Evolutionary conservation across 2,113 vertebrate genomes (phyloP), one percentile per base, ranked within the genome.

Genomic region (Agapornis roseicollis): DNA sequence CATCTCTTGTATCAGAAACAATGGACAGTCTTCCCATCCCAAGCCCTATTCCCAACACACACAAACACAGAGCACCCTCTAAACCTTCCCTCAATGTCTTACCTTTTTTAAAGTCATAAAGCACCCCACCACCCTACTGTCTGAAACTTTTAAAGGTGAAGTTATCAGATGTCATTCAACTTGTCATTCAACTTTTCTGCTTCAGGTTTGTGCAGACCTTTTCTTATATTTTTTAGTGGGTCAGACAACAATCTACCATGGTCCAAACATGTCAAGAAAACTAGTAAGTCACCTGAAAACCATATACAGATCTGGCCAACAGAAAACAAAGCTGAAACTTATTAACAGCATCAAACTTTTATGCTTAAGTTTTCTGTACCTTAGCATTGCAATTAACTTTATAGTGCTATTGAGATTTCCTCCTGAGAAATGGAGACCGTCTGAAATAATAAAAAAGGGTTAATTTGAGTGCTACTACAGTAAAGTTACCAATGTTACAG

Each of bases 81-180:
- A 49, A 68, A 28, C 29, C 13, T 50, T 55, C 23, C 52, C 12
- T 41, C 47, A 77, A 22, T 33, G 23, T 44, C 23, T 60, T 41
- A 39, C 9, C 17, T 47, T 19, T 28, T 79, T 27, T 84, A 6
- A 69, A 80, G 35, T 39, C 29, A 68, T 24, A 31, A 41, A 79
- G 41, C 24, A 87, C 4, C 4, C 10, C 28, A 64, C 12, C 29
- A 82, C 44, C 13, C 17, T 52, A 14, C 86, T 84, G 65, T 65
- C 90, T 82, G 69, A 93, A 97, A 95, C 65, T 94, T 92, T 86
- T 46, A 76, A 93, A 96, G 25, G 31, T 3, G 18, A 94, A 92
- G 55, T 91, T 96, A 93, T 95, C 80, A 85, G 50, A 63, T 79
- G 73, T 80, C 53, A 90, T 58, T 76, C 74, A 85, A 64, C 47